These are phyloP conservation scores for Pseudomyrmex sp. DNA, from an alignment of 1,140 invertebrate species.

Conservation along the genomic window DNA sequence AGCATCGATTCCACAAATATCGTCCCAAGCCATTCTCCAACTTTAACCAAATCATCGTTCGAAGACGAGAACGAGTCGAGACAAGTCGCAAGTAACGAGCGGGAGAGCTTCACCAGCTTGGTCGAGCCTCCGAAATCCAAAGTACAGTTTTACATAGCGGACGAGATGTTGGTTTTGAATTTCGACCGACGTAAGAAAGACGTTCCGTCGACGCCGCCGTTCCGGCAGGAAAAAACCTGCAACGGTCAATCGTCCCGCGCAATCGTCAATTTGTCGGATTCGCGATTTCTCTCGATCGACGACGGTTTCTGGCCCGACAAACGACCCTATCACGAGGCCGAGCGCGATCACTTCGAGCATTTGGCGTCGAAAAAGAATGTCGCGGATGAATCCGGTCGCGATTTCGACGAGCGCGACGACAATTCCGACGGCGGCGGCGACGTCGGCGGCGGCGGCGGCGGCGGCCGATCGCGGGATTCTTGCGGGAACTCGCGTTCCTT, in stretches of 20 bases:
- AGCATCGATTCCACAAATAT: slow-evolving; percentile 47
- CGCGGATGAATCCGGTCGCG: slow-evolving; percentile 68
- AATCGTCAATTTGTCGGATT: background rate
- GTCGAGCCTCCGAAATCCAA: slow-evolving; percentile 66
- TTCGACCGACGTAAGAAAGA: slow-evolving; percentile 66
- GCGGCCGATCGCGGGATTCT: slow-evolving; percentile 51
- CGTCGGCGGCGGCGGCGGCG: slow-evolving; percentile 85
- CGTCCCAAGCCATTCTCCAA: background rate
- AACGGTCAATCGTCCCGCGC: no score
- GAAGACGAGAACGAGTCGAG: slow-evolving; percentile 47
- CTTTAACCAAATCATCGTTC: background rate
- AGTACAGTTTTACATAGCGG: slow-evolving; percentile 80
- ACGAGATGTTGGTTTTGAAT: slow-evolving; percentile 77
- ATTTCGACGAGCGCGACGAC: slow-evolving; percentile 84
- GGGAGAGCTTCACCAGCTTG: slow-evolving; percentile 20
- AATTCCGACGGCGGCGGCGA: slow-evolving; percentile 87
- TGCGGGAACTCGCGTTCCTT: slow-evolving; percentile 47
- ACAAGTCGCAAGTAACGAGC: slow-evolving; percentile 20
- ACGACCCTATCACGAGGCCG: slow-evolving; percentile 87
- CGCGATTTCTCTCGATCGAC: slow-evolving; percentile 81
- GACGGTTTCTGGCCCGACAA: slow-evolving; percentile 87
- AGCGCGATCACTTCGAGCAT: slow-evolving; percentile 86
- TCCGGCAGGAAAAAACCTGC: slow-evolving; percentile 46
- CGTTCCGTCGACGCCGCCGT: background rate
- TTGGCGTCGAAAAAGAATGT: slow-evolving; percentile 76